Evolutionary conservation across 2,888 invertebrate species (phyloP).

Genomic region (Pandemis cinnamomeana): DNA sequence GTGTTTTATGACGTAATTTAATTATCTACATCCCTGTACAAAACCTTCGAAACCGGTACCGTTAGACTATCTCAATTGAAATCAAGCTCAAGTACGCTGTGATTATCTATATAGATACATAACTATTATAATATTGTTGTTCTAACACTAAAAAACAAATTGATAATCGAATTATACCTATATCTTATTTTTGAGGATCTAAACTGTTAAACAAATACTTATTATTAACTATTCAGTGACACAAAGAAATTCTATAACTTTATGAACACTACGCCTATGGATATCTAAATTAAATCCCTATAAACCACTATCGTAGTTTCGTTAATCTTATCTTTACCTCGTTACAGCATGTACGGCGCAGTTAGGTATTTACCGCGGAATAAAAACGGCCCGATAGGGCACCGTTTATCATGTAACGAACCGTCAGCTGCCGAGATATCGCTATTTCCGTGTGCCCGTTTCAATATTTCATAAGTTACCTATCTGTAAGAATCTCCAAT

Average conservation of each 20-base stretch:
- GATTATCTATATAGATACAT: slow-evolving; percentile 23
- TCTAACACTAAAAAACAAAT: slow-evolving; percentile 25
- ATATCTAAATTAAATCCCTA: slow-evolving; percentile 18
- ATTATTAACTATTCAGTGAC: not conserved
- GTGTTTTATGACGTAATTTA: slow-evolving; percentile 3
- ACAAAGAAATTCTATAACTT: not conserved
- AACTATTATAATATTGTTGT: slow-evolving; percentile 20
- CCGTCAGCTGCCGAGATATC: slow-evolving; percentile 19
- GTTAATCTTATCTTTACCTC: slow-evolving; percentile 63
- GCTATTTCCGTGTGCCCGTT: slow-evolving; percentile 35
- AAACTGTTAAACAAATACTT: not conserved
- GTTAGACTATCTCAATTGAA: slow-evolving; percentile 20
- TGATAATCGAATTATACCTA: slow-evolving; percentile 17
- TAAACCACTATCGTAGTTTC: slow-evolving; percentile 47
- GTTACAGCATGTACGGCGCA: slow-evolving; percentile 50
- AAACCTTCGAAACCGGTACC: slow-evolving; percentile 32
- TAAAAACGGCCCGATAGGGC: slow-evolving; percentile 9
- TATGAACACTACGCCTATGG: not conserved
- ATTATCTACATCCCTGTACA: slow-evolving; percentile 31
- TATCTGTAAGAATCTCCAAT: not conserved
- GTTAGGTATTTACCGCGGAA: not conserved
- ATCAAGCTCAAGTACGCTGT: slow-evolving; percentile 33
- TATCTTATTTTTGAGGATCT: not conserved
- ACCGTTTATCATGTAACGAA: slow-evolving; percentile 36
- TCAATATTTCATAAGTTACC: slow-evolving; percentile 26